Evolutionary conservation across 2,888 invertebrate species (phyloP).

Genomic region (Chloroclystis v-ata): DNA sequence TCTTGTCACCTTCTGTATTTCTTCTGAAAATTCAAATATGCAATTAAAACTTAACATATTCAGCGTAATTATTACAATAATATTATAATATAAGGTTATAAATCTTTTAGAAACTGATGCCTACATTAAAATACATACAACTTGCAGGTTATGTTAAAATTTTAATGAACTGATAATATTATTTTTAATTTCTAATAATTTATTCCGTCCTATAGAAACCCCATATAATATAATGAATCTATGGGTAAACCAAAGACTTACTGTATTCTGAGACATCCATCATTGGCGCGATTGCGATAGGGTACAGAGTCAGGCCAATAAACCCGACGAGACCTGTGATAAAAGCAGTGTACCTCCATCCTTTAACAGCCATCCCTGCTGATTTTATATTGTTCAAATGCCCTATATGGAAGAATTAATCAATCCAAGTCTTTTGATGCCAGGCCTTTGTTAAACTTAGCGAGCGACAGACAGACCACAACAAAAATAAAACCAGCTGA

Average conservation of each 20-base stretch:
- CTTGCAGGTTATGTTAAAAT: too few species aligned
- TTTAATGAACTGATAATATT: too few species aligned
- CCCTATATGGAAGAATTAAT: not conserved
- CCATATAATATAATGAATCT: too few species aligned
- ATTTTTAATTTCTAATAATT: too few species aligned
- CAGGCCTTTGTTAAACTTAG: too few species aligned
- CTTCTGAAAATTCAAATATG: constrained; percentile 51
- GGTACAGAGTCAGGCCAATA: constrained; percentile 76
- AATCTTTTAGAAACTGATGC: too few species aligned
- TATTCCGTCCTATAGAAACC: too few species aligned
- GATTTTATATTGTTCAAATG: not conserved
- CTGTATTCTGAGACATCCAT: constrained; percentile 81
- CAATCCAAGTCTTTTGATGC: too few species aligned
- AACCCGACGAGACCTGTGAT: constrained; percentile 75
- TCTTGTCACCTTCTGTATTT: constrained; percentile 71
- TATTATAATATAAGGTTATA: too few species aligned
- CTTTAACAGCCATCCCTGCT: constrained; percentile 44
- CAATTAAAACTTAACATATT: not conserved
- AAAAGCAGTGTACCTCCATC: constrained; percentile 75
- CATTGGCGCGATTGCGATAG: constrained; percentile 80
- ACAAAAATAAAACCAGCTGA: not conserved
- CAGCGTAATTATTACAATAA: too few species aligned
- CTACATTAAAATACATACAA: too few species aligned
- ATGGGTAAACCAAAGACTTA: too few species aligned
- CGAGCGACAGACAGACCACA: not conserved